phyloP scores from a whole-genome alignment of 2,113 vertebrate species.

The Chaenogobius annularis region DNA sequence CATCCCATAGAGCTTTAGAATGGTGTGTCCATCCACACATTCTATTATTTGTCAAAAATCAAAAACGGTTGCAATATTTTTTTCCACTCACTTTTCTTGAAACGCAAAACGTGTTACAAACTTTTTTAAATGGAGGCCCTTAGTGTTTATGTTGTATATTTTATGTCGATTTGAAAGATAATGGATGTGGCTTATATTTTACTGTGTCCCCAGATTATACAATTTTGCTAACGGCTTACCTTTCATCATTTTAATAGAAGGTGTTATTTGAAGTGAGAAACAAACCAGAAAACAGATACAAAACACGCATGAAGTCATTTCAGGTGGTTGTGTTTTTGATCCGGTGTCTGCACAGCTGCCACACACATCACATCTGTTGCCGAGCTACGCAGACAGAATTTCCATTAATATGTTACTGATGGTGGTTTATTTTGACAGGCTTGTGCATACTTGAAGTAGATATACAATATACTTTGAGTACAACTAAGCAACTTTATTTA shows the following conservation, averaged over 20 bases:
- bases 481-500: neutral
- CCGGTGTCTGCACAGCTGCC: neutral
- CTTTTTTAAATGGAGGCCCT: too few species aligned
- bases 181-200: too few species aligned
- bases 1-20: too few species aligned
- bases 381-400: neutral
- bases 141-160: too few species aligned
- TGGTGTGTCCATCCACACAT: too few species aligned
- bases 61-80: too few species aligned
- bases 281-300: neutral
- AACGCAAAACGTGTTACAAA: too few species aligned
- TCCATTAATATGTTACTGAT: neutral
- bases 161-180: too few species aligned
- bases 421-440: neutral
- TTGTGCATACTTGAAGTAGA: neutral
- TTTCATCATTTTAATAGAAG: neutral
- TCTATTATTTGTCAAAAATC: too few species aligned
- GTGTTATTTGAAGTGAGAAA: neutral
- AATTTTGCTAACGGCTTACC: too few species aligned
- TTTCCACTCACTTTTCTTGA: too few species aligned
- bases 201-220: too few species aligned
- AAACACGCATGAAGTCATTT: neutral
- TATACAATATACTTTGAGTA: neutral
- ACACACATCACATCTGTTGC: neutral
- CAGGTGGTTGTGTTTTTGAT: constrained; percentile 4